These are phyloP conservation scores for Gopherus evgoodei DNA, from an alignment of 2,113 vertebrate genomes.

Conservation along the genomic window DNA sequence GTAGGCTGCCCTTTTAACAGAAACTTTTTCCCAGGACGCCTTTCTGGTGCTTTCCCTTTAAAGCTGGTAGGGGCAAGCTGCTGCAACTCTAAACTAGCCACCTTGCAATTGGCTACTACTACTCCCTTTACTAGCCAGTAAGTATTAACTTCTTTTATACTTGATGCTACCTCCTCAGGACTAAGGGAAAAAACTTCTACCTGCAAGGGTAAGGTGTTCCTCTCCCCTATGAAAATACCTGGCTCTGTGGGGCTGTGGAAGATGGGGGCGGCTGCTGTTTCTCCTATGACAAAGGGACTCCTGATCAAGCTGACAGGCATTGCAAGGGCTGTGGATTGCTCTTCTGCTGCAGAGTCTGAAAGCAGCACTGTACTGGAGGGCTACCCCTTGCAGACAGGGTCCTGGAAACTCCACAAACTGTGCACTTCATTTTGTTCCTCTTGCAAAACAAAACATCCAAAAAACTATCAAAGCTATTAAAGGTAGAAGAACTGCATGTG, in stretches of 20 bases:
- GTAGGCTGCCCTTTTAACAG: background rate
- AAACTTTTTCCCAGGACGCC: background rate
- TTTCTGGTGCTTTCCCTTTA: background rate
- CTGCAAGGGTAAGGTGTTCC: background rate
- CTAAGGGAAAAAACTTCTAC: background rate
- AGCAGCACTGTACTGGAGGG: background rate
- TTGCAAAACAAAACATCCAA: background rate
- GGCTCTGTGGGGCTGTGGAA: background rate
- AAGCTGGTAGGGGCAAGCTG: background rate
- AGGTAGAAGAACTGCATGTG: background rate
- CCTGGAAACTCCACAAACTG: background rate
- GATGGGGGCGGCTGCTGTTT: background rate
- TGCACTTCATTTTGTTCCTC: background rate
- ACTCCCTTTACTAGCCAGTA: background rate
- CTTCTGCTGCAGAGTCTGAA: background rate
- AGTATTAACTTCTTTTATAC: background rate
- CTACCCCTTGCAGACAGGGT: background rate
- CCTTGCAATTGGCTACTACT: background rate
- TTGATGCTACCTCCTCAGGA: background rate
- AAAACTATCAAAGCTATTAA: background rate
- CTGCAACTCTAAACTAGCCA: background rate
- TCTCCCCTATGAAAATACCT: background rate
- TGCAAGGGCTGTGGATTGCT: background rate
- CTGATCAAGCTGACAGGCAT: background rate
- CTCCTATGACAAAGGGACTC: background rate